These are phyloP conservation scores for Gobionotothen gibberifrons DNA, from an alignment of 2,797 vertebrate species.

Conservation along the genomic window DNA sequence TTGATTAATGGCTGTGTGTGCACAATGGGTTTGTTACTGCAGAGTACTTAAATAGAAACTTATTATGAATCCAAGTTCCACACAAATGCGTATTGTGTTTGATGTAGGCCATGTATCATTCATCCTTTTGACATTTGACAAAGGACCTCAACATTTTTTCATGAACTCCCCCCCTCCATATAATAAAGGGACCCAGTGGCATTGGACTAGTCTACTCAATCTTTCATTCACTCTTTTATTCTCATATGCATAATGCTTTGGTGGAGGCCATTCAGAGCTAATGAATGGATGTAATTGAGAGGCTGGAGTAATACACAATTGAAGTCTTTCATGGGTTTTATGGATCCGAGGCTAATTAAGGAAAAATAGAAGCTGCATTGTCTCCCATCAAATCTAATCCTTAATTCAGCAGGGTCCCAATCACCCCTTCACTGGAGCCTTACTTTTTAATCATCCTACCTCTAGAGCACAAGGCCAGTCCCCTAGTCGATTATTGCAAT, in stretches of 20 bases:
- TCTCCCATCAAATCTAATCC: constrained; percentile 82
- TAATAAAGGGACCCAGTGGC: constrained; percentile 68
- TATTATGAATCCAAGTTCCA: constrained; percentile 50
- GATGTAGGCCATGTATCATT: constrained; percentile 55
- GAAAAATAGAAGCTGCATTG: constrained; percentile 83
- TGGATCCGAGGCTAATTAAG: constrained; percentile 84
- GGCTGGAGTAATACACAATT: constrained; percentile 81
- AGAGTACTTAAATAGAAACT: constrained; percentile 57
- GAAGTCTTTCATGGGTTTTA: constrained; percentile 83
- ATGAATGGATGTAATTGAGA: constrained; percentile 82
- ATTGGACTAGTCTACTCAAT: constrained; percentile 66
- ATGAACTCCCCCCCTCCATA: constrained; percentile 52
- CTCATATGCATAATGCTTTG: constrained; percentile 70
- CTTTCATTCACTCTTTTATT: constrained; percentile 72
- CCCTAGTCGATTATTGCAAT: constrained; percentile 85
- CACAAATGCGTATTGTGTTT: constrained; percentile 60
- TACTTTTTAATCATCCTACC: constrained; percentile 87
- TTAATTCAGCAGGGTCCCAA: constrained; percentile 82
- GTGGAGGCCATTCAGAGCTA: constrained; percentile 76
- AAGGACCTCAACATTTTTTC: constrained; percentile 66
- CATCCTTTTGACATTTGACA: constrained; percentile 70
- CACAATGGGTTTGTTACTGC: constrained; percentile 24
- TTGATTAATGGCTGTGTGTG: constrained; percentile 41
- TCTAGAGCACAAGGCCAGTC: constrained; percentile 81
- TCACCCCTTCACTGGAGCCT: constrained; percentile 80